Conservation (phyloP, 2,888 invertebrate genomes). For the Cataglyphis altisquamis region DNA sequence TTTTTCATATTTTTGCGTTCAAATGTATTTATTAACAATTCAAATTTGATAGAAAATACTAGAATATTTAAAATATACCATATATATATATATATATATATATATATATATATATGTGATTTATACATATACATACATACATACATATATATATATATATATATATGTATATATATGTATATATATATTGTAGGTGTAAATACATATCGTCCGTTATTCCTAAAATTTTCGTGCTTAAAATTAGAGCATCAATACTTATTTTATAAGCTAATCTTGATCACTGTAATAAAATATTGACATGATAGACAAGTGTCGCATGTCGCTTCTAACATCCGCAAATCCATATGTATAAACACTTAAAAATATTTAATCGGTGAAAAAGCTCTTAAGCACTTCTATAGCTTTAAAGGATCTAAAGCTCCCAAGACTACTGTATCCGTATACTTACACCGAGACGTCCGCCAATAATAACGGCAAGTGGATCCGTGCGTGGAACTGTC, state of each 20-base stretch:
- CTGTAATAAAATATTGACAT: background rate
- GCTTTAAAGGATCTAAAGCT: conserved; percentile 32
- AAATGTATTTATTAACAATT: background rate
- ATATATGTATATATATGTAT: too few relatives aligned
- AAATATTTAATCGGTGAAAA: conserved; percentile 1
- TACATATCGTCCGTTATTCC: background rate
- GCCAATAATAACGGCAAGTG: conserved; percentile 70
- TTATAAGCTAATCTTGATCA: background rate
- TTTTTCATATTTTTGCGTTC: too few relatives aligned
- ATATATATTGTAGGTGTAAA: too few relatives aligned
- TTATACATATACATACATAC: too few relatives aligned
- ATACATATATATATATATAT: too few relatives aligned
- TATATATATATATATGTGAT: too few relatives aligned
- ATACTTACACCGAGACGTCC: conserved; percentile 54
- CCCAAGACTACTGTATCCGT: conserved; percentile 56
- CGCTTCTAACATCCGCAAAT: background rate
- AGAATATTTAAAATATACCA: background rate
- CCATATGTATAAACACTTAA: background rate
- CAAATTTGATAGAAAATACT: background rate
- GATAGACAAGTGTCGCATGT: conserved; percentile 11
- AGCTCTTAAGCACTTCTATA: background rate
- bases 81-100: too few relatives aligned
- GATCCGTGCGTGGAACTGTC: conserved; percentile 60
- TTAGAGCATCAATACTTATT: background rate
- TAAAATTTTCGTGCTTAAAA: background rate